These are phyloP conservation scores for Euzetes globulus DNA, from an alignment of 2,888 invertebrate genomes.

Conservation along the genomic window DNA sequence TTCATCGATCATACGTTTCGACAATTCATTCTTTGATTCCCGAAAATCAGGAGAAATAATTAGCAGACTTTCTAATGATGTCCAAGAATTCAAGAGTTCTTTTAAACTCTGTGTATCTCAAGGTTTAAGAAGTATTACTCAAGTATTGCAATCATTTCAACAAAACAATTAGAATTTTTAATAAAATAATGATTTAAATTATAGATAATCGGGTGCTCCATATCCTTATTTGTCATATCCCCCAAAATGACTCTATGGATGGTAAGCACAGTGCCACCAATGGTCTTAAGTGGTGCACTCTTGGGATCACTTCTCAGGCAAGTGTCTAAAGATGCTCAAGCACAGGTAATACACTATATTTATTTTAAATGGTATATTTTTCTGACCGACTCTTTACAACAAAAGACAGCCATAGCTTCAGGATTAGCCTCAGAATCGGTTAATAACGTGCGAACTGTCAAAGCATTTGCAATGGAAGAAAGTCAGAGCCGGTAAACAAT, in stretches of 20 bases:
- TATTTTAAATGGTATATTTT: too few species aligned
- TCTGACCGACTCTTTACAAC: too few species aligned
- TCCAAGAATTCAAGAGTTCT: slow-evolving; percentile 94
- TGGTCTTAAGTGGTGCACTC: slow-evolving; percentile 73
- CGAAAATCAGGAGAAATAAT: slow-evolving; percentile 86
- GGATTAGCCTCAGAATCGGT: slow-evolving; percentile 87
- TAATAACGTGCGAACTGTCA: slow-evolving; percentile 83
- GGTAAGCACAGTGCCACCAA: slow-evolving; percentile 71
- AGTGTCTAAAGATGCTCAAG: slow-evolving; percentile 70
- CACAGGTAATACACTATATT: slow-evolving; percentile 56
- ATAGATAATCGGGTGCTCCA: slow-evolving; percentile 61
- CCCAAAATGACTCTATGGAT: slow-evolving; percentile 80
- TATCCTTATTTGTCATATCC: slow-evolving; percentile 74
- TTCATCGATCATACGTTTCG: slow-evolving; percentile 70
- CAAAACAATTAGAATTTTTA: background rate
- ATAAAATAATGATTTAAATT: slow-evolving; percentile 33
- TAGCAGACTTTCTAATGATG: slow-evolving; percentile 82
- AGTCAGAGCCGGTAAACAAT: slow-evolving; percentile 46
- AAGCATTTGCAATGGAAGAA: slow-evolving; percentile 89
- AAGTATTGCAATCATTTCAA: slow-evolving; percentile 53
- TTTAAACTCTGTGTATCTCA: slow-evolving; percentile 90
- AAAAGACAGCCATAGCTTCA: slow-evolving; percentile 71
- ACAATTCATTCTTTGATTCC: slow-evolving; percentile 81
- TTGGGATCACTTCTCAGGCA: slow-evolving; percentile 69
- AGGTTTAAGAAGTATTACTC: slow-evolving; percentile 75